These are phyloP conservation scores for Podilymbus podiceps DNA, from an alignment of 2,113 vertebrate genomes.

Conservation along the genomic window DNA sequence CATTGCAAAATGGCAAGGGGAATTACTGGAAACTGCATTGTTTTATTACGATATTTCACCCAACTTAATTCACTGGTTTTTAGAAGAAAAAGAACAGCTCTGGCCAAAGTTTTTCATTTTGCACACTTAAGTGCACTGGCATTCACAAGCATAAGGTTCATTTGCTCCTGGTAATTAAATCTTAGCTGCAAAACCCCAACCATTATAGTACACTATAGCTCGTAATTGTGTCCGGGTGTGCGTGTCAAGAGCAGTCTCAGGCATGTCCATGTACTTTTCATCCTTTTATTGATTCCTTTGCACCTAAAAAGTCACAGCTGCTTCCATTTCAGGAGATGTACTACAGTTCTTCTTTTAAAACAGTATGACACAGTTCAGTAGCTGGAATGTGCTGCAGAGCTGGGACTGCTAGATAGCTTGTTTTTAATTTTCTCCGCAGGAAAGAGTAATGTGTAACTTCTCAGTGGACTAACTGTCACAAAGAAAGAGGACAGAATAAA, in stretches of 20 bases:
- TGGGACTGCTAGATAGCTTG: conserved; percentile 57
- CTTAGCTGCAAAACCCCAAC: background rate
- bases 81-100: background rate
- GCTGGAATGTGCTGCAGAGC: conserved; percentile 52
- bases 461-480: conserved; percentile 53
- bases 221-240: background rate
- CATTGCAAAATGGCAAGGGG: background rate
- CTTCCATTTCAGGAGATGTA: conserved; percentile 52
- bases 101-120: background rate
- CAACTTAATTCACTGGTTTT: background rate
- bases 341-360: conserved; percentile 59
- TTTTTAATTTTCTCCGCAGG: conserved; percentile 69
- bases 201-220: background rate
- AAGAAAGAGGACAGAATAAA: conserved; percentile 48
- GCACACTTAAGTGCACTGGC: background rate
- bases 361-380: conserved; percentile 61
- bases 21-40: background rate
- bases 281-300: conserved; percentile 48
- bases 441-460: conserved; percentile 64
- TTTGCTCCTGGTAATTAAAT: background rate
- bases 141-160: background rate
- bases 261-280: conserved; percentile 16
- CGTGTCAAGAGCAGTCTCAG: conserved; percentile 13
- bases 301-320: conserved; percentile 63
- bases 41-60: background rate